Conservation (phyloP, 1,140 invertebrate genomes). For the Matsumurasca onukii region DNA sequence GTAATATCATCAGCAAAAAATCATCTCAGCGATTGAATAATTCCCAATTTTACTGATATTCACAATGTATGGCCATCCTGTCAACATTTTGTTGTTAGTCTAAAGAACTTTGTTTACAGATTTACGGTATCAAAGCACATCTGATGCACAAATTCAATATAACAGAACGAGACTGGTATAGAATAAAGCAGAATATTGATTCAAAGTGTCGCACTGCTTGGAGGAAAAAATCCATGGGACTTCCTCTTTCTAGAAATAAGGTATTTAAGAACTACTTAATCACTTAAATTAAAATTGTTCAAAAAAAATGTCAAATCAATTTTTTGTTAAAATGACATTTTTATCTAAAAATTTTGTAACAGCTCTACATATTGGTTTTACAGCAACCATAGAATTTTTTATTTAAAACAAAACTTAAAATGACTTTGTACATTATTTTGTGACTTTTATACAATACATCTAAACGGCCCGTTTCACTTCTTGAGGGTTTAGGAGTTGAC, state of each 20-base stretch:
- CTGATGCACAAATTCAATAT: slow-evolving; percentile 54
- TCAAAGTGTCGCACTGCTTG: slow-evolving; percentile 58
- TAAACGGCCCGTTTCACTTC: too few species aligned
- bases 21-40: too few species aligned
- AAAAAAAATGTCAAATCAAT: neutral
- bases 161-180: slow-evolving; percentile 54
- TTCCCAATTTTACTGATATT: too few species aligned
- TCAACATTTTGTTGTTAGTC: too few species aligned
- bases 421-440: too few species aligned
- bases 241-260: slow-evolving; percentile 41
- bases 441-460: too few species aligned
- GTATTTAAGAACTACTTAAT: too few species aligned
- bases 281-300: too few species aligned
- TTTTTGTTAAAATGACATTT: neutral
- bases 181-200: slow-evolving; percentile 58
- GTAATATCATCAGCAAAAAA: too few species aligned
- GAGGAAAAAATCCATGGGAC: slow-evolving; percentile 43
- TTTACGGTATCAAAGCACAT: slow-evolving; percentile 58
- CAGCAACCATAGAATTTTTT: neutral
- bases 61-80: too few species aligned
- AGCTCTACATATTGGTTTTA: neutral
- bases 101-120: slow-evolving; percentile 43
- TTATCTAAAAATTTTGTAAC: too few species aligned
- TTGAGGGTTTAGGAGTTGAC: too few species aligned
- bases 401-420: neutral